phyloP scores from a whole-genome alignment of 1,140 invertebrate species.

The Mesaphorura yosii region DNA sequence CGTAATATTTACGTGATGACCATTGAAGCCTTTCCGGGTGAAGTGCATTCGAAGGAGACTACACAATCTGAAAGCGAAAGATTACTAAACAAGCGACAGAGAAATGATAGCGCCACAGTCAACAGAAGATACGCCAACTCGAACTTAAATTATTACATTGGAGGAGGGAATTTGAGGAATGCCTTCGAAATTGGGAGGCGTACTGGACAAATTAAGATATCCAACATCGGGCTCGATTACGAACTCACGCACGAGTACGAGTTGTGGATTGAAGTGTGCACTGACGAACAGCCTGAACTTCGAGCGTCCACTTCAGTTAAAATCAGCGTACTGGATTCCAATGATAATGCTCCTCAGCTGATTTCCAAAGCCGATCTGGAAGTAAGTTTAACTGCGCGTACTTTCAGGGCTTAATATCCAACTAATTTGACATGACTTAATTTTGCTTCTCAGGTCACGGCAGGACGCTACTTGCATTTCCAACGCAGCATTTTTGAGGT shows the following conservation, averaged over 20 bases:
- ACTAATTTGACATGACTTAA: too few species aligned
- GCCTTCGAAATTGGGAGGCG: constrained; percentile 66
- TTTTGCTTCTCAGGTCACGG: too few species aligned
- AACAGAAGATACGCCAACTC: constrained; percentile 50
- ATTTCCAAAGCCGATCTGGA: too few species aligned
- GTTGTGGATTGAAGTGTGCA: constrained; percentile 88
- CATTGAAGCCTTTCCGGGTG: constrained; percentile 48
- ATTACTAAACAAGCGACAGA: constrained; percentile 35
- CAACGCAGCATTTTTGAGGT: constrained; percentile 82
- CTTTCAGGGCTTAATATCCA: too few species aligned
- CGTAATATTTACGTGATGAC: constrained; percentile 37
- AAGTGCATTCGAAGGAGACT: too few species aligned
- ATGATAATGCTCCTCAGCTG: constrained; percentile 86
- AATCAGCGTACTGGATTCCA: constrained; percentile 78
- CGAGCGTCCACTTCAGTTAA: constrained; percentile 55
- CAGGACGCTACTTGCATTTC: too few species aligned
- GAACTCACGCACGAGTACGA: constrained; percentile 72
- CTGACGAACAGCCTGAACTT: constrained; percentile 60
- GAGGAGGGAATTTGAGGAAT: constrained; percentile 78
- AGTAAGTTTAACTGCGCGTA: too few species aligned
- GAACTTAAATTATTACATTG: constrained; percentile 66
- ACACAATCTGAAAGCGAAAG: too few species aligned
- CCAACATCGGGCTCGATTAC: constrained; percentile 67
- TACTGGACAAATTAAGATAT: constrained; percentile 64
- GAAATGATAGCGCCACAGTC: constrained; percentile 44